A percentile compares a stretch with the other conserved stretches of the same genome.
These are phyloP conservation scores for Morpho deidamia DNA, from an alignment of 2,888 invertebrate genomes.

Conservation along the genomic window DNA sequence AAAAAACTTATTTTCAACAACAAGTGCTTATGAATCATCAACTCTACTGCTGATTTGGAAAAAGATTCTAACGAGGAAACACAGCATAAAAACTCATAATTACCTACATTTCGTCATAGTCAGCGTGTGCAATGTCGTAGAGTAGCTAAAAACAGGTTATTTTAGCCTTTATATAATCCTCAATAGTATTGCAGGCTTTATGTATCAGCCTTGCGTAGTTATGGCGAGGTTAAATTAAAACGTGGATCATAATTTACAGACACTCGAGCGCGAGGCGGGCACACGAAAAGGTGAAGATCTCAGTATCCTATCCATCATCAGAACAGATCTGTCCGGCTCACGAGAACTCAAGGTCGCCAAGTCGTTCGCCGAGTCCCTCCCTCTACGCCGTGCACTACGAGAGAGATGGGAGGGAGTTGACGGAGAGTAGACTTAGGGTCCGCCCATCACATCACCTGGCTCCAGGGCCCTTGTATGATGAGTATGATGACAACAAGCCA, in stretches of 20 bases:
- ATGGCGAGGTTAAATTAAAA: no score
- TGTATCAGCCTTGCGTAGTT: no score
- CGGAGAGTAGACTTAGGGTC: constrained; percentile 80
- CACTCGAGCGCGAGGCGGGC: constrained; percentile 80
- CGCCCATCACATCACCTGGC: constrained; percentile 62
- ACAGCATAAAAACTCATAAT: no score
- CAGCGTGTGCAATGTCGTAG: no score
- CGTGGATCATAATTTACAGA: constrained; percentile 38
- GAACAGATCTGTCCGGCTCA: constrained; percentile 80
- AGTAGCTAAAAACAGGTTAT: no score
- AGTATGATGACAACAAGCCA: constrained; percentile 68
- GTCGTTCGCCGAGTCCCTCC: constrained; percentile 63
- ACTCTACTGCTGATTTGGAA: no score
- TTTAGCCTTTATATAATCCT: no score
- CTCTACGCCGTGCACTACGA: constrained; percentile 84
- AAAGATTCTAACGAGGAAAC: no score
- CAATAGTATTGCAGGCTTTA: no score
- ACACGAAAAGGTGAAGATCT: constrained; percentile 90
- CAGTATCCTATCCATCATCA: constrained; percentile 90
- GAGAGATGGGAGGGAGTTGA: constrained; percentile 81
- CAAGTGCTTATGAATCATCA: no score
- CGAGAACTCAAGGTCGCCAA: constrained; percentile 60
- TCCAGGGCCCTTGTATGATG: constrained; percentile 67
- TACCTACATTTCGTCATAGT: no score
- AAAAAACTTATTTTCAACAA: no score